Base-by-base conservation (phyloP, 1,140 invertebrate species). In the Pararge aegeria region DNA sequence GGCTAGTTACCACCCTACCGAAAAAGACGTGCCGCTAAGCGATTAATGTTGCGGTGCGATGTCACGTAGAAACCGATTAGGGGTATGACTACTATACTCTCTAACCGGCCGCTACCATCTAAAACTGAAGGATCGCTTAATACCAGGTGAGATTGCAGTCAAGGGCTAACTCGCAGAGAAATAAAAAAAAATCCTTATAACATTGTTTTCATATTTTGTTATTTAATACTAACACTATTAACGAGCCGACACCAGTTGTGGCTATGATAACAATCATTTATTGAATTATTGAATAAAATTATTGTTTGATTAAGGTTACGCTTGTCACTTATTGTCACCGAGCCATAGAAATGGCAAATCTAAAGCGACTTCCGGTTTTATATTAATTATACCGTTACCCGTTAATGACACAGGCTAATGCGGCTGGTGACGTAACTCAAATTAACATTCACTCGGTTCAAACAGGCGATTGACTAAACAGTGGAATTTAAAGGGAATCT, bases 301-400 rank as follows among this genome's bases (percentile, higher is more conserved):
- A 7, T 7, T 42, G 13, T 15, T 18, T 42, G 38, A 15, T 42
- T 42, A 42, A 42, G 38, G 38, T 42, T 42, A 42, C 38, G 38
- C 38, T 42, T 42, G 38, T 42, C 38, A 42, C 13, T 16, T 16
- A 42, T 42, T 42, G 38, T 42, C 38, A 42, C 38, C 38, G 38
- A 15, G 38, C 4, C 7, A 40, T 16, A 16, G 15, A 40, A 40
- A 40, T 40, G 37, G 16, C 38, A 42, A 42, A 16, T 42, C 13
- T 42, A 42, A 42, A 42, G 16, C 6, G 15, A 42, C 15, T 42
- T 42, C 38, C 38, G 38, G 38, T 42, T 42, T 16, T 1, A 42
- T 18, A 42, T 1, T 42, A 42, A 42, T 42, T 42, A 18, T 16
- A 42, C 38, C 16, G 16, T 42, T 42, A 15, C 0, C 9, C 16